Evolutionary conservation across 1,140 invertebrate genomes (phyloP).

Genomic region (Pseudachorutes palmiensis): DNA sequence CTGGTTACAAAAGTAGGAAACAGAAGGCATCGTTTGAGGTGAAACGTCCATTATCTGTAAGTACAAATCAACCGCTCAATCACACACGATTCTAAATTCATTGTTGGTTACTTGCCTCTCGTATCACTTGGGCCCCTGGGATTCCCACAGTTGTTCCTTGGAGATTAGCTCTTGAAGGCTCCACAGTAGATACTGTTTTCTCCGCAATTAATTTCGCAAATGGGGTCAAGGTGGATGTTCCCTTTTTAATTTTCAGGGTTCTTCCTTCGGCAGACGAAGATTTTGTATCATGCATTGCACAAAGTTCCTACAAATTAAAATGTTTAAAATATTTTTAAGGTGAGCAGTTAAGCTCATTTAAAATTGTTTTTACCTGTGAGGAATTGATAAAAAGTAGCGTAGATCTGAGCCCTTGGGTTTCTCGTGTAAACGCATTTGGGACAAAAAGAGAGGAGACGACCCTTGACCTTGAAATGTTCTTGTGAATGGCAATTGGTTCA

Average conservation of each 20-base stretch:
- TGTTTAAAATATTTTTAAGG: conserved; percentile 1
- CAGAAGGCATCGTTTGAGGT: conserved; percentile 35
- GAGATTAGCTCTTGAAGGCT: not conserved
- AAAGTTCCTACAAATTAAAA: conserved; percentile 25
- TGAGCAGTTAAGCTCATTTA: too few species aligned
- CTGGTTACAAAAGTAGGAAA: conserved; percentile 26
- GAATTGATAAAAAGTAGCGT: conserved; percentile 23
- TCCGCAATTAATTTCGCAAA: conserved; percentile 28
- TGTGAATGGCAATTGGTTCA: conserved; percentile 21
- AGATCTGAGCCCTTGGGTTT: conserved; percentile 15
- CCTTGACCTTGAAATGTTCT: conserved; percentile 20
- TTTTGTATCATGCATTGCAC: too few species aligned
- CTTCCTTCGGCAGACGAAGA: conserved; percentile 8
- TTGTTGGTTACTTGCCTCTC: conserved; percentile 9
- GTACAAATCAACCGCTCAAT: not conserved
- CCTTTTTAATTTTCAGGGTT: conserved; percentile 1
- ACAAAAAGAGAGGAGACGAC: conserved; percentile 32
- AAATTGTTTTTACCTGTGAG: conserved; percentile 18
- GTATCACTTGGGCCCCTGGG: conserved; percentile 5
- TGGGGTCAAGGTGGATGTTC: conserved; percentile 10
- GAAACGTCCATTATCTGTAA: conserved; percentile 34
- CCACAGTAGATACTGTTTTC: conserved; percentile 11
- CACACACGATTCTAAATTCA: not conserved
- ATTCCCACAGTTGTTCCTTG: conserved; percentile 1
- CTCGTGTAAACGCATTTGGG: conserved; percentile 23